A percentile compares a stretch with the other conserved stretches of the same genome.
phyloP scores from a whole-genome alignment of 2,888 invertebrate genomes.

The Hipparchia sbordonii region DNA sequence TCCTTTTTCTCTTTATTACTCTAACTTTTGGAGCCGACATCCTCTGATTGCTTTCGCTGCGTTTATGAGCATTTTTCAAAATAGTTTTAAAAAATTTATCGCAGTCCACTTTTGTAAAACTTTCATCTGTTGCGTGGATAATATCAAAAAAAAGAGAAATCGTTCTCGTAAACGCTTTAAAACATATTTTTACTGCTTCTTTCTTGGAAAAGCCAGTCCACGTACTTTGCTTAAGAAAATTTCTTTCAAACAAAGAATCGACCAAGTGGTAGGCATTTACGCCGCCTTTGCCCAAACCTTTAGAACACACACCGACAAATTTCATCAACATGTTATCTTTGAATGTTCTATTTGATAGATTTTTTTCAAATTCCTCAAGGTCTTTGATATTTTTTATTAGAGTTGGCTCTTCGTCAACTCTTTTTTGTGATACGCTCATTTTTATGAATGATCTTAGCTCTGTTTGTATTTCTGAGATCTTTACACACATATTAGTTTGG shows the following conservation, averaged over 20 bases:
- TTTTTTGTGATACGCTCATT: conserved; percentile 15
- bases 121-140: conserved; percentile 15
- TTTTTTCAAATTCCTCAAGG: conserved; percentile 14
- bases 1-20: conserved; percentile 15
- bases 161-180: conserved; percentile 13
- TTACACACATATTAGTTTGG: conserved; percentile 14
- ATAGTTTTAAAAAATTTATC: conserved; percentile 13
- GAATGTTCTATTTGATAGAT: conserved; percentile 13
- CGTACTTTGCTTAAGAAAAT: conserved; percentile 12
- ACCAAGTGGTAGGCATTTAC: conserved; percentile 15
- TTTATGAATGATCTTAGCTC: conserved; percentile 13
- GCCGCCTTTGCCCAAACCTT: conserved; percentile 15
- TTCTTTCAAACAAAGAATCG: conserved; percentile 15
- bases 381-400: conserved; percentile 15
- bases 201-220: conserved; percentile 15
- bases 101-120: conserved; percentile 15
- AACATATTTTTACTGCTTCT: conserved; percentile 14
- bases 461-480: conserved; percentile 13
- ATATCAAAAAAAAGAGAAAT: conserved; percentile 14
- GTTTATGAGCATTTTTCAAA: conserved; percentile 15
- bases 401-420: conserved; percentile 11
- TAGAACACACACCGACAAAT: conserved; percentile 15
- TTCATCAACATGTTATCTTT: conserved; percentile 14
- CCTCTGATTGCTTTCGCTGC: conserved; percentile 14
- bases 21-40: conserved; percentile 15